These are phyloP conservation scores for Galbula dea DNA, from an alignment of 2,113 vertebrate species.

Conservation along the genomic window DNA sequence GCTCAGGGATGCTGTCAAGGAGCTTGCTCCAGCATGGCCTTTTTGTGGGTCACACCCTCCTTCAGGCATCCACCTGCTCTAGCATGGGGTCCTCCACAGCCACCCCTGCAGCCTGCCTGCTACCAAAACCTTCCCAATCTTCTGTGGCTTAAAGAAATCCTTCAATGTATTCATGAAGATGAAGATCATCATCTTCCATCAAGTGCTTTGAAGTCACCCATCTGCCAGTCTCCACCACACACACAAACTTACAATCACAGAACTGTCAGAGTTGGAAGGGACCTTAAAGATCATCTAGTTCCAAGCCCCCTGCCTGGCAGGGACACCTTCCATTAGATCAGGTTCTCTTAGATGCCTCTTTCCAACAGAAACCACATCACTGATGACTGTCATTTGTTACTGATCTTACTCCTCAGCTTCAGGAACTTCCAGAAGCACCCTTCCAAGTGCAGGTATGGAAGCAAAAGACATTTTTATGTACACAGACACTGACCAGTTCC, in stretches of 20 bases:
- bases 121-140: not conserved
- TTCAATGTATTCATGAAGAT: rapidly evolving
- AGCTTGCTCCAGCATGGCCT: not conserved
- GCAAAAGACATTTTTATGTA: not conserved
- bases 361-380: not conserved
- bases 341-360: not conserved
- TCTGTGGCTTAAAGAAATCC: not conserved
- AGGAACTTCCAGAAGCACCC: not conserved
- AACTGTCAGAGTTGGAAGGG: too few relatives aligned
- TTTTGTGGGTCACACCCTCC: not conserved
- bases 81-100: not conserved
- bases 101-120: too few relatives aligned
- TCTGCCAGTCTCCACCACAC: not conserved
- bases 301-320: too few relatives aligned
- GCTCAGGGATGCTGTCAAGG: not conserved
- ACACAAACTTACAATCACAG: too few relatives aligned
- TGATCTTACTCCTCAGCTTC: not conserved
- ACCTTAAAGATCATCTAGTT: too few relatives aligned
- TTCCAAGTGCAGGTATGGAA: not conserved
- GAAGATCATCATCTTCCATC: not conserved
- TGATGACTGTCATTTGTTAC: not conserved
- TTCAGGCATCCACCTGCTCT: not conserved
- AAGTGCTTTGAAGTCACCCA: not conserved
- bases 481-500: not conserved
- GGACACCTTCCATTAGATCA: too few relatives aligned